Base-by-base conservation (phyloP, 1,140 invertebrate genomes). In the Limonius californicus region DNA sequence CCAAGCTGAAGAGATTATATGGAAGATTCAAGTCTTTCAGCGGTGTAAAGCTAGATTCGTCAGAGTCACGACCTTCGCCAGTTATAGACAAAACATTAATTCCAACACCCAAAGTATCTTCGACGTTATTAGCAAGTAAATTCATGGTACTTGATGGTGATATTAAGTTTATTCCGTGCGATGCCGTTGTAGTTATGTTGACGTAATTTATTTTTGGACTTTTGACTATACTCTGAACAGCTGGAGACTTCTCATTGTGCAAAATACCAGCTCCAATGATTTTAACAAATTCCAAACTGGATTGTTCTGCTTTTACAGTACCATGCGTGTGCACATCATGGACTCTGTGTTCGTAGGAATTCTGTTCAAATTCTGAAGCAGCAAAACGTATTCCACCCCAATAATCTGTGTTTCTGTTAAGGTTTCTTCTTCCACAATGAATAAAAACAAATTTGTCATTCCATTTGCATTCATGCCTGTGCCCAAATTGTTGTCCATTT, bases 301-400 rank as follows among this genome's bases (percentile, higher is more conserved):
- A 96, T 71, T 92, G 89, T 30, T 83, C 79, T 65, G 80, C 80
- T 15, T 77, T 82, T 23, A 85, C 70, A 0, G 85, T 86, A 61
- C 86, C 85, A 70, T 92, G 90, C 0, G 89, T 91, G 6, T 87
- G 82, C 20, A 87, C 83, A 68, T 94, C 90, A 70, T 93, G 90
- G 61, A 92, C 86, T 39, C 89, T 82, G 71, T 91, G 84, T 70
- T 91, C 89, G 70, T 90, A 92, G 4, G 90, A 77, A 64, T 89
- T 87, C 77, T 89, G 88, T 75, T 99, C 96, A 74, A 97, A 96
- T 69, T 91, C 87, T 16, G 88, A 84, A 72, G 90, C 87, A 6
- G 94, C 87, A 77, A 99, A 97, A 45, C 96, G 78, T 60, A 99
- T 89, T 20, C 97, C 97, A 43, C 97, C 97, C 97, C 97, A 99